Base-by-base conservation (phyloP, 2,888 invertebrate species). In the Folsomia manolachei region DNA sequence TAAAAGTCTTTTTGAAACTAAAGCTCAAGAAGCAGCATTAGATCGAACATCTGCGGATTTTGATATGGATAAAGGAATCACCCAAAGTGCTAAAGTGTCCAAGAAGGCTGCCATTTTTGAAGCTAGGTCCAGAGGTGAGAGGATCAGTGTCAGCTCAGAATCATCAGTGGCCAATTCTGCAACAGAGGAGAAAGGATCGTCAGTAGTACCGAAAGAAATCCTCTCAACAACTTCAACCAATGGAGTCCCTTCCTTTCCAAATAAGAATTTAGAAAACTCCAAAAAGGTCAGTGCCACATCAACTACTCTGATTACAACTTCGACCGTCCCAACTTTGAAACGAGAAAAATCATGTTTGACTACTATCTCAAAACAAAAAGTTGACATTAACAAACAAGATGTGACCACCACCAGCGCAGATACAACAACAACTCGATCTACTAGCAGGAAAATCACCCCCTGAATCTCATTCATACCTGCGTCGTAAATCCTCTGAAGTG, bases 1-100 rank as follows among this genome's bases (percentile, higher is more conserved):
- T 0, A 90, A 90, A 83, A 89, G 88, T 56, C 82, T 90, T 52
- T 90, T 90, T 83, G 90, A 91, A 84, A 90, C 87, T 75, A 88
- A 89, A 75, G 87, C 87, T 11, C 71, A 72, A 25, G 79, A 81
- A 67, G 78, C 79, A 14, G 75, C 78, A 0, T 71, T 68, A 19
- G 76, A 79, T n/a, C 56, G 73, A 23, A 70, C 74, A 51, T 76
- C 76, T 0, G 63, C 71, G 1, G 73, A 71, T 18, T 72, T 75
- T 26, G 75, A 75, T 18, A 61, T 70, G 26, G 72, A 68, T n/a
- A 66, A 65, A n/a, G 74, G 65, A 21, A 65, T 76, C 9, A 64
- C 62, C 1, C 26, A 72, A 1, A 76, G 71, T 51, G 76, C 70
- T 0, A 76, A 71, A 27, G 80, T 80, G 1, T 76, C 76, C n/a